phyloP scores from a whole-genome alignment of 2,888 invertebrate genomes.

The Monoplex corrugatus region DNA sequence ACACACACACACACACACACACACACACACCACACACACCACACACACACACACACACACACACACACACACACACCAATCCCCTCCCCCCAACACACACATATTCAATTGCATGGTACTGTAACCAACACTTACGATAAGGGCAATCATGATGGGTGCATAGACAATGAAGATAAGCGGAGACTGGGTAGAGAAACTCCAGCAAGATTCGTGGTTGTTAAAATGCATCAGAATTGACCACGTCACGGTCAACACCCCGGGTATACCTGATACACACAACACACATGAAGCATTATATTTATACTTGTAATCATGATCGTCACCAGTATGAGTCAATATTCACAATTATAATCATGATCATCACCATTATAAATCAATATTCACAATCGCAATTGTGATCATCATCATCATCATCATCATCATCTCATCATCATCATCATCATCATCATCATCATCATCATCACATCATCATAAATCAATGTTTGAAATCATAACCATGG shows the following conservation, averaged over 20 bases:
- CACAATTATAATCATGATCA: too few species aligned
- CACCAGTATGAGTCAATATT: too few species aligned
- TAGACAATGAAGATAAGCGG: conserved; percentile 59
- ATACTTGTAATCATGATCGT: too few species aligned
- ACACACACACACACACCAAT: neutral
- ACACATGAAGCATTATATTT: neutral
- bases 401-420: too few species aligned
- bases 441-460: too few species aligned
- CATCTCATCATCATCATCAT: too few species aligned
- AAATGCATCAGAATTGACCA: conserved; percentile 82
- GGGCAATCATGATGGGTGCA: conserved; percentile 80
- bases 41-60: neutral
- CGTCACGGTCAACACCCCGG: conserved; percentile 81
- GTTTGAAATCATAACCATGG: too few species aligned
- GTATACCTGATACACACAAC: conserved; percentile 79
- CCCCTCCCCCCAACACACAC: neutral
- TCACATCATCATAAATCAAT: too few species aligned
- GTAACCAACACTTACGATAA: conserved; percentile 73
- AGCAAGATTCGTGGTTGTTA: conserved; percentile 76
- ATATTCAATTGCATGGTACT: neutral
- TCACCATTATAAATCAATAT: too few species aligned
- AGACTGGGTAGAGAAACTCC: conserved; percentile 74
- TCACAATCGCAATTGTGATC: too few species aligned
- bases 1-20: neutral
- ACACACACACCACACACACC: neutral